Evolutionary conservation across 2,888 invertebrate genomes (phyloP), one percentile per base, ranked within the genome.

Genomic region (Orgyia antiqua): DNA sequence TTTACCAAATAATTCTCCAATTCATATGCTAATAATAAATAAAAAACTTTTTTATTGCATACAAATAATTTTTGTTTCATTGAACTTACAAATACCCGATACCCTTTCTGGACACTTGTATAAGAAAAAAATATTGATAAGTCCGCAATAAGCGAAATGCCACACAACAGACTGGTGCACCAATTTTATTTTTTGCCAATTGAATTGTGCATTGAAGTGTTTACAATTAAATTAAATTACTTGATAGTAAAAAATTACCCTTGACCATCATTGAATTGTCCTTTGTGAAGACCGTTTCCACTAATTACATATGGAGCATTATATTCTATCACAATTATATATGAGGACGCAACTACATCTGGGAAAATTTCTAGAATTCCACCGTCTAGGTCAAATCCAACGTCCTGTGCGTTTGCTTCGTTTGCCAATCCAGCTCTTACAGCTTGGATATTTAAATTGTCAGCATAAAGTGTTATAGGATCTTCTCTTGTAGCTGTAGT

Each of bases 301-400:
- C 27, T 32, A 8, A 24, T 39, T 0, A 46, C 24, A 3, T 78
- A 24, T 5, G 28, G 27, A 26, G 65, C 70, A 10, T 54, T 53
- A 36, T 75, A 80, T 29, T 69, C 62, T 11, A 82, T 58, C 5
- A 71, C 42, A 1, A 78, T 39, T 6, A 65, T 45, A 35, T 56
- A 70, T 1, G 51, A 33, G 3, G 44, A 45, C 2, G 58, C 58
- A 7, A 9, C 0, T 18, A 35, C 33, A 1, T 23, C 19, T 10
- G 69, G 67, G 1, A 1, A 12, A 4, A 79, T 62, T 42, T 59
- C 51, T 24, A 79, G 38, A 27, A 51, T 2, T 1, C 51, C 57
- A n/a, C 51, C 61, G 3, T 52, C 39, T 5, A 46, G 4, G 2
- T 1, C 1, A 20, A 49, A 67, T 3, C 9, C 33, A 0, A 57